A percentile compares a stretch with the other conserved stretches of the same genome.
phyloP scores from a whole-genome alignment of 2,888 invertebrate species.

The Chalcis sispes region DNA sequence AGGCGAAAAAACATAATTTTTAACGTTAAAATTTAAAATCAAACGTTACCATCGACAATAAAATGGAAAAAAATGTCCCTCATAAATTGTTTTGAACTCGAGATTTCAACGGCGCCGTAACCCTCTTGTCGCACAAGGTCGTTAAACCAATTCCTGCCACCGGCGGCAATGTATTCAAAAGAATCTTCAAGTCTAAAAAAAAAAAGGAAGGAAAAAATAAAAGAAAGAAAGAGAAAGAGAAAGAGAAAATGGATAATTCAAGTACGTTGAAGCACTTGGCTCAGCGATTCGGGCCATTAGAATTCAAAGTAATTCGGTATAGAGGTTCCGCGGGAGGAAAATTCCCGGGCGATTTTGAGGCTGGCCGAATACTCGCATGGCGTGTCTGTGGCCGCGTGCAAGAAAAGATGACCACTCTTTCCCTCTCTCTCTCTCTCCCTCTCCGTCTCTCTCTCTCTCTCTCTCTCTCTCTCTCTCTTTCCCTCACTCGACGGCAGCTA shows the following conservation, averaged over 20 bases:
- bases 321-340: not conserved
- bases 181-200: not conserved
- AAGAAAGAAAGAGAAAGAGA: not conserved
- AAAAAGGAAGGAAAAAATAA: not conserved
- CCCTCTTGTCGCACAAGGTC: no score
- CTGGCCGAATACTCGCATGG: not conserved
- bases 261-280: slow-evolving; percentile 38
- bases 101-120: no score
- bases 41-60: no score
- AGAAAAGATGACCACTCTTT: slow-evolving; percentile 9
- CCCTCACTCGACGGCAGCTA: no score
- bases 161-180: slow-evolving; percentile 19
- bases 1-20: no score
- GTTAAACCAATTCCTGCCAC: slow-evolving; percentile 36
- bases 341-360: slow-evolving; percentile 22
- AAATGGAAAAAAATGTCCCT: no score
- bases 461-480: no score
- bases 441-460: no score
- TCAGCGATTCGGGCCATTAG: slow-evolving; percentile 26
- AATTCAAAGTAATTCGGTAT: slow-evolving; percentile 46
- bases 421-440: no score
- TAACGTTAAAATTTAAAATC: no score
- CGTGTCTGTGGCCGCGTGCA: not conserved
- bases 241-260: slow-evolving; percentile 29
- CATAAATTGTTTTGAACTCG: no score